Conservation (phyloP, 92 coral and sea anemone species). For the Siderastrea siderea region DNA sequence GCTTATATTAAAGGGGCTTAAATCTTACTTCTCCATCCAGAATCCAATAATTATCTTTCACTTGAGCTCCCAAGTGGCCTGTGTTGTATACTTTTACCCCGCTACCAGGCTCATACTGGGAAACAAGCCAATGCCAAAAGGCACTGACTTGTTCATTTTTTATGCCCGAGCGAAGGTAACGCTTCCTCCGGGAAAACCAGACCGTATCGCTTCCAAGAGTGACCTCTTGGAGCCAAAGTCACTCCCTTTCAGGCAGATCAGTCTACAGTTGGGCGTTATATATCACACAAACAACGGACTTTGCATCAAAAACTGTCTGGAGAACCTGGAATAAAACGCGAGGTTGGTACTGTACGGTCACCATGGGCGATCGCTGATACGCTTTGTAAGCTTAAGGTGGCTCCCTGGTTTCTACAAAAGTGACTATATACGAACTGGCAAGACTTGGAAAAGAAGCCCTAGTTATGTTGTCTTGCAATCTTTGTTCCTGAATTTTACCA, state of each 20-base stretch:
- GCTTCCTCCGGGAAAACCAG: constrained; percentile 52
- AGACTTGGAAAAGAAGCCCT: no score
- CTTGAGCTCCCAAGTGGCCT: constrained; percentile 11
- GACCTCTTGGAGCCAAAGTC: constrained; percentile 45
- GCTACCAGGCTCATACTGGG: constrained; percentile 28
- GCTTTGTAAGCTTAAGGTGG: no score
- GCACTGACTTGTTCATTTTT: constrained; percentile 38
- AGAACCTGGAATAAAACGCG: no score
- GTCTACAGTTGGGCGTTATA: neutral
- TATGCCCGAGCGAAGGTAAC: constrained; percentile 23
- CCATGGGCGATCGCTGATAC: no score
- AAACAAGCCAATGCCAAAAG: constrained; percentile 47
- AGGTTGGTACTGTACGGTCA: no score
- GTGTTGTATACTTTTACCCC: constrained; percentile 22
- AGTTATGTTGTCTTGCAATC: no score
- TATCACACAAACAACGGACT: no score
- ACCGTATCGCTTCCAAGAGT: constrained; percentile 22
- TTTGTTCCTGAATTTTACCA: no score
- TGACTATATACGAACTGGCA: no score
- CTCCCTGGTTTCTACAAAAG: no score
- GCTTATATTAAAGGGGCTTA: neutral
- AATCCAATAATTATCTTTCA: constrained; percentile 31
- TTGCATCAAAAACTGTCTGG: no score
- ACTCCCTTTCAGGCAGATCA: constrained; percentile 42
- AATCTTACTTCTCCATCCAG: constrained; percentile 33